Conservation (phyloP, 2,797 vertebrate species). For the Schizothorax lantsangensis region DNA sequence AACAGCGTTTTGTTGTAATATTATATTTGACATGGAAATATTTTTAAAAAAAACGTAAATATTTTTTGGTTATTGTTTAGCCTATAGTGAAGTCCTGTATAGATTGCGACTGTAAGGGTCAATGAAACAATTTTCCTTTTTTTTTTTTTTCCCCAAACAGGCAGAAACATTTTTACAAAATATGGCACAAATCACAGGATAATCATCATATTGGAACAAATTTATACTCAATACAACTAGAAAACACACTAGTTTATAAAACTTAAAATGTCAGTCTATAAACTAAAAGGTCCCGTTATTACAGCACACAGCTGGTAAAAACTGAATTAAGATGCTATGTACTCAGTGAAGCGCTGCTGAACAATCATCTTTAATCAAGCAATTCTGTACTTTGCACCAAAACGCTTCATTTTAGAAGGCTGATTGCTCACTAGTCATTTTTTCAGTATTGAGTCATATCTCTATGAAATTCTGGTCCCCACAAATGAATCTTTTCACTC, state of each 20-base stretch:
- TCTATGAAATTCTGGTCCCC: background rate
- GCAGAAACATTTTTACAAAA: background rate
- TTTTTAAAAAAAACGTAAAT: no score
- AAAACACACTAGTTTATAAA: background rate
- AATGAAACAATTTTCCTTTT: background rate
- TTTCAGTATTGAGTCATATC: background rate
- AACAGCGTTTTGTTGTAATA: no score
- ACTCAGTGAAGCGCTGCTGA: background rate
- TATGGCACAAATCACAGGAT: background rate
- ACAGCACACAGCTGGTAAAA: background rate
- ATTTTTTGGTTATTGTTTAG: no score
- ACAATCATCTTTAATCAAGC: background rate
- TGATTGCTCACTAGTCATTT: background rate
- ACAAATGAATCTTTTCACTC: constrained; percentile 6
- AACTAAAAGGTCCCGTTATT: no score
- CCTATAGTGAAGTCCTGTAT: no score
- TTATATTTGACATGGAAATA: no score
- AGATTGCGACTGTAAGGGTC: no score
- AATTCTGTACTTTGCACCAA: background rate
- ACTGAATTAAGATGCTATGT: background rate
- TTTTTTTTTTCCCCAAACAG: background rate
- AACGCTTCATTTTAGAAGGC: background rate
- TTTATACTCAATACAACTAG: background rate
- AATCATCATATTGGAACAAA: background rate
- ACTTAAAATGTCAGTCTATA: no score